These are phyloP conservation scores for Falco rusticolus DNA, from an alignment of 2,797 vertebrate species.

Conservation along the genomic window DNA sequence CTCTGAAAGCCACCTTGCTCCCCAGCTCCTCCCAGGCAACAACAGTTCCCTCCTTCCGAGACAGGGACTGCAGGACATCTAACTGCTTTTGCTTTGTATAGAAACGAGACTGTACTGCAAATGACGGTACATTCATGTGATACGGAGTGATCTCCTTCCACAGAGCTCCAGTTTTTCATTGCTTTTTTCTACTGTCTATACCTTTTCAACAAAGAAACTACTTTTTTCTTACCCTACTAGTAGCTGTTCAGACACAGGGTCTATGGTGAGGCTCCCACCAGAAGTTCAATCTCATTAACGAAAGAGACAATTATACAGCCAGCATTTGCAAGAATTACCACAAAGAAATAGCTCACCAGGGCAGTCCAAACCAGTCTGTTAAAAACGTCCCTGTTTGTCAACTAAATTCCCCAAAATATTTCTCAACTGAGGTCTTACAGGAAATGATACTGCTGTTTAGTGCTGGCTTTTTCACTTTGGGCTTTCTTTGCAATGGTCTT, in stretches of 20 bases:
- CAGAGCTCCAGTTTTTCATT: background rate
- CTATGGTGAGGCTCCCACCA: background rate
- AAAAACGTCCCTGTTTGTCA: background rate
- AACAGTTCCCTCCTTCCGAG: background rate
- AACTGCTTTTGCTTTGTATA: background rate
- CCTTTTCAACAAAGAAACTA: background rate
- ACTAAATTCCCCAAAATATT: background rate
- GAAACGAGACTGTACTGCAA: background rate
- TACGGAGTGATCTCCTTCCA: background rate
- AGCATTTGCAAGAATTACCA: background rate
- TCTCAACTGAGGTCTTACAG: background rate
- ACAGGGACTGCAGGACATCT: background rate
- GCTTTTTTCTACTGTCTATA: background rate
- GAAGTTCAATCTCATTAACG: background rate
- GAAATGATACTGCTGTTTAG: background rate
- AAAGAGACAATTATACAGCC: background rate
- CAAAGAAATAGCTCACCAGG: background rate
- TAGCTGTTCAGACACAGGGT: background rate
- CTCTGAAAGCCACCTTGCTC: background rate
- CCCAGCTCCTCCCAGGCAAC: background rate
- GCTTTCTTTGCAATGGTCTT: background rate
- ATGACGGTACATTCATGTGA: background rate
- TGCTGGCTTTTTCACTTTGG: background rate
- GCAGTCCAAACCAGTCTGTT: background rate
- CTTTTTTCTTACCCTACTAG: background rate